Percentiles rank a stretch among this genome's conserved stretches.
Evolutionary conservation across 2,888 invertebrate genomes (phyloP).

Genomic region (Lepidochrysops patricia): DNA sequence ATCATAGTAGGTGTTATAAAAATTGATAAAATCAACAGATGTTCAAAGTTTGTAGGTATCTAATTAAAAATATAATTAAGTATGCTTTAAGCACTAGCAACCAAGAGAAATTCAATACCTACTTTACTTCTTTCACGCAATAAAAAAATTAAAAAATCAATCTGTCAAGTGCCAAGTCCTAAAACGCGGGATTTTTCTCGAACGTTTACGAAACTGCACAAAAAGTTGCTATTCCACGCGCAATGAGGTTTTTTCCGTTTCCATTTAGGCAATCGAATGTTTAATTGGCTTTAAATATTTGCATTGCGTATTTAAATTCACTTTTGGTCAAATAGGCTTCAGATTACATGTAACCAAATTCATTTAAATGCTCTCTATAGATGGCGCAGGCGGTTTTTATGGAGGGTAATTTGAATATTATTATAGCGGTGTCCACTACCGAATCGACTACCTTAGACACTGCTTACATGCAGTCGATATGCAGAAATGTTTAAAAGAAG

Average conservation of each 20-base stretch:
- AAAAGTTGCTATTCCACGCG: not conserved
- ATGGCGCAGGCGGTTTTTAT: constrained; percentile 43
- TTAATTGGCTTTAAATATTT: constrained; percentile 20
- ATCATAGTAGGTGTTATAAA: not conserved
- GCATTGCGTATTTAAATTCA: constrained; percentile 22
- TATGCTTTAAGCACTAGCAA: not conserved
- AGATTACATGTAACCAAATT: constrained; percentile 46
- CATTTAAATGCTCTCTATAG: constrained; percentile 47
- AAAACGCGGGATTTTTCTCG: not conserved
- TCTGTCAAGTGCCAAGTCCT: not conserved
- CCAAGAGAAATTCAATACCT: not conserved
- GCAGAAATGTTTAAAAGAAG: not conserved
- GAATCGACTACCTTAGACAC: constrained; percentile 43
- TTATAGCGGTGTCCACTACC: constrained; percentile 54
- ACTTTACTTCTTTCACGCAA: not conserved
- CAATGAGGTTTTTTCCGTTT: not conserved
- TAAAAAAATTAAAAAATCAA: not conserved
- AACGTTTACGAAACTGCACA: not conserved
- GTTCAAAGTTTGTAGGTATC: not conserved
- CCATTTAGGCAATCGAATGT: constrained; percentile 22
- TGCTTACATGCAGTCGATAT: constrained; percentile 15
- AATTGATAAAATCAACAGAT: not conserved
- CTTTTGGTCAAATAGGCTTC: constrained; percentile 31
- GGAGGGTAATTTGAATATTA: constrained; percentile 49
- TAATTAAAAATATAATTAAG: not conserved